Conservation (phyloP, 2,113 vertebrate species). For the Eubucco bourcierii region DNA sequence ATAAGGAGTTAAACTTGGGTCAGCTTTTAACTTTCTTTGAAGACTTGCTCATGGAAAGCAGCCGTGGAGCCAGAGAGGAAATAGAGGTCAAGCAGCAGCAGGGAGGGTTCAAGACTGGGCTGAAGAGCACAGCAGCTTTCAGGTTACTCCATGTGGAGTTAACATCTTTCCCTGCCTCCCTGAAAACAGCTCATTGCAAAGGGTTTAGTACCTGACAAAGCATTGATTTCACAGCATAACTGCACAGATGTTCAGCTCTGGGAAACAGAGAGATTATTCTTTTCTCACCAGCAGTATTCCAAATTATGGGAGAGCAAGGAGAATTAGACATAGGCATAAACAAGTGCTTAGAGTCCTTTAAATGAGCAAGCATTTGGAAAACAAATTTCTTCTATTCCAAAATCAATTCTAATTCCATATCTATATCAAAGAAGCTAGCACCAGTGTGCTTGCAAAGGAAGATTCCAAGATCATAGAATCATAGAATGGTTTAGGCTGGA, state of each 20-base stretch:
- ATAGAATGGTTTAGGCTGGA: too few species aligned
- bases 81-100: slow-evolving; percentile 1
- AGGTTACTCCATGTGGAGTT: background rate
- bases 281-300: background rate
- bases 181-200: background rate
- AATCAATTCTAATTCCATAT: background rate
- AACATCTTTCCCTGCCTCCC: background rate
- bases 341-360: background rate
- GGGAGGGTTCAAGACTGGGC: background rate
- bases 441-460: background rate
- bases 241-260: background rate
- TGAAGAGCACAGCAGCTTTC: background rate
- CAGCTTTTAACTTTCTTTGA: slow-evolving; percentile 8
- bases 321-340: background rate
- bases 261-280: background rate
- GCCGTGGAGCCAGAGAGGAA: background rate
- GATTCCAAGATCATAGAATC: background rate
- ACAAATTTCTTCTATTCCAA: background rate
- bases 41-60: background rate
- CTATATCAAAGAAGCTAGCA: background rate
- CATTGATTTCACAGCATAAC: background rate
- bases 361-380: background rate
- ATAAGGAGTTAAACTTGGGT: background rate
- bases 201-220: background rate
- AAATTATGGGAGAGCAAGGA: background rate